Base-by-base conservation (phyloP, 1,140 invertebrate genomes). In the Drosophila arizonae region DNA sequence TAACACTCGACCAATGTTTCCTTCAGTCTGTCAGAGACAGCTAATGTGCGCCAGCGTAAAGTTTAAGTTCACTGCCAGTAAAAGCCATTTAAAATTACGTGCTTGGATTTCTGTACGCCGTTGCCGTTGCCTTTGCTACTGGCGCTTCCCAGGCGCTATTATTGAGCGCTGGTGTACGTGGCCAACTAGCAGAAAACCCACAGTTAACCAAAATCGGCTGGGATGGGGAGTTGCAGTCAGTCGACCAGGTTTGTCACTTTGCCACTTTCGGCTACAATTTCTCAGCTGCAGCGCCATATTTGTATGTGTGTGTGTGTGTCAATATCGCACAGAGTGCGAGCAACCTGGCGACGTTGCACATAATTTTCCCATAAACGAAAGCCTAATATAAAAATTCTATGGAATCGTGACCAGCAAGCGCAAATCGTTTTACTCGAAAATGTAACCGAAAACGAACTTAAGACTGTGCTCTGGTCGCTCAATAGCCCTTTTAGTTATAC, bases 41-140 rank as follows among this genome's bases (percentile, higher is more conserved):
- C 79, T 88, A 87, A 82, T 82, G 82, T 81, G 70, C 73, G 64
- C 76, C 70, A 75, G 70, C 79, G 72, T 81, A 76, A 87, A 87
- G 76, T 87, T 88, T 87, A 88, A 87, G 84, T 82, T 87, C 79
- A 87, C 84, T 87, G 82, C 84, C 82, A 87, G 84, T 87, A 87
- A 87, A 87, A 87, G 84, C 84, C 82, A 87, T 87, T 87, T 87
- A 88, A 87, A 88, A 87, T 74, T 87, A 87, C 82, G 82, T 87
- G 84, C 82, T 68, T 88, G 84, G 82, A 82, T 87, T 87, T 87
- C 70, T 79, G 65, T 41, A 43, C 65, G 65, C 48, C 24, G 50
- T 74, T 56, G 71, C 62, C 60, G 48, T 61, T 74, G 28, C 4
- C 21, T 24, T 24, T 24, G 28, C 28, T 30, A 6, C 28, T 24